Evolutionary conservation across 2,113 vertebrate genomes (phyloP), one percentile per base, ranked within the genome.

Genomic region (Colossoma macropomum): DNA sequence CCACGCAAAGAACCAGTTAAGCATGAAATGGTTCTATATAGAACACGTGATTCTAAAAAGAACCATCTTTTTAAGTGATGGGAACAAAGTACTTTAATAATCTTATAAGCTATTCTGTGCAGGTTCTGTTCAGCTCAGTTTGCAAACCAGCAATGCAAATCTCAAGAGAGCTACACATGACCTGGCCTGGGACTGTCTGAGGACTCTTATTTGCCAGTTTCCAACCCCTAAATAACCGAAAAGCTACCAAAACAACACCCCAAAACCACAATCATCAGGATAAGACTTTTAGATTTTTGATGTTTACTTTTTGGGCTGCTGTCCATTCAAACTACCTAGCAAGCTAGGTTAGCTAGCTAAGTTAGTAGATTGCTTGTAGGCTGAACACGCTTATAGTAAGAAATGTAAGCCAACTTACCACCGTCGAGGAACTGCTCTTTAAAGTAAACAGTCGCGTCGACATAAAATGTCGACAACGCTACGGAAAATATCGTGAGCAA

Each of bases 371-470:
- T 9, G 10, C 1, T 45, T 9, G 25, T 2, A 5, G 59, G 4
- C 54, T 59, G 54, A 27, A 62, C 1, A 62, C 1, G 15, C 32
- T 38, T 19, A 23, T 10, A 45, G 10, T 11, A 41, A 71, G 23
- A n/a, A 71, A 71, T 34, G 66, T 38, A 23, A 69, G 66, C 66
- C 66, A 69, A 84, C 85, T 87, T 32, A 87, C 86, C 86, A 21
- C 68, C 84, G 32, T 87, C 86, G 32, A 87, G 81, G 65, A 87
- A 87, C 28, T 87, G 84, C 60, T 87, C 86, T 74, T 85, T 81
- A 69, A 87, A 85, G 52, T 74, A 83, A 16, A 87, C 86, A 11
- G 60, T n/a, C 12, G 86, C 86, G 45, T 85, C 65, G 77, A 70
- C 81, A 13, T 68, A 30, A 50, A 83, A 23, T 48, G 62, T 66